Evolutionary conservation across 2,797 vertebrate species (phyloP).

Genomic region (Leptoclinus maculatus): DNA sequence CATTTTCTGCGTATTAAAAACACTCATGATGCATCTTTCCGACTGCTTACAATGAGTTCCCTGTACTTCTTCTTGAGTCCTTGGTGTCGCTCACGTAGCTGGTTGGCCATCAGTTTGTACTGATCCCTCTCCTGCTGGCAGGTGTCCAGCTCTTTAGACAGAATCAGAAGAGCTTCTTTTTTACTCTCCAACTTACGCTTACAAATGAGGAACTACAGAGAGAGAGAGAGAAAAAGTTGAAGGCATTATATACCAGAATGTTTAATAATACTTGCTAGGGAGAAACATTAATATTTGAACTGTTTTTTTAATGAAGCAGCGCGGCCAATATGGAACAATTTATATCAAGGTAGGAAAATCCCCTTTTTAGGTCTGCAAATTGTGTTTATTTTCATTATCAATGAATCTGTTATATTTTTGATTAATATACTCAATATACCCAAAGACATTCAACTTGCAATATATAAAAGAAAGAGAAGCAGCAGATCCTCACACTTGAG

Average conservation of each 20-base stretch:
- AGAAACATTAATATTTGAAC: neutral
- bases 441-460: neutral
- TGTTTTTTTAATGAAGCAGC: neutral
- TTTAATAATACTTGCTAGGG: neutral
- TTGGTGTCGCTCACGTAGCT: conserved; percentile 95
- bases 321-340: neutral
- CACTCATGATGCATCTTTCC: neutral
- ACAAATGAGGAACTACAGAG: conserved; percentile 92
- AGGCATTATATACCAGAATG: neutral
- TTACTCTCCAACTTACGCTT: conserved; percentile 97
- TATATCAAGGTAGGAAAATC: neutral
- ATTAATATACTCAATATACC: neutral
- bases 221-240: neutral
- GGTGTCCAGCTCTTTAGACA: conserved; percentile 97
- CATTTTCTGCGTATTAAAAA: neutral
- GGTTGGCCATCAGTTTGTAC: conserved; percentile 98
- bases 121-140: conserved; percentile 98
- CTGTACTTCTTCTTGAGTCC: conserved; percentile 96
- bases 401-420: neutral
- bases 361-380: neutral
- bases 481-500: neutral
- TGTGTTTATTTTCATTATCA: neutral
- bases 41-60: conserved; percentile 90
- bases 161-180: conserved; percentile 95
- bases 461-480: neutral